Evolutionary conservation across 2,888 invertebrate species (phyloP), one percentile per base, ranked within the genome.

Genomic region (Mesoligia furuncula): DNA sequence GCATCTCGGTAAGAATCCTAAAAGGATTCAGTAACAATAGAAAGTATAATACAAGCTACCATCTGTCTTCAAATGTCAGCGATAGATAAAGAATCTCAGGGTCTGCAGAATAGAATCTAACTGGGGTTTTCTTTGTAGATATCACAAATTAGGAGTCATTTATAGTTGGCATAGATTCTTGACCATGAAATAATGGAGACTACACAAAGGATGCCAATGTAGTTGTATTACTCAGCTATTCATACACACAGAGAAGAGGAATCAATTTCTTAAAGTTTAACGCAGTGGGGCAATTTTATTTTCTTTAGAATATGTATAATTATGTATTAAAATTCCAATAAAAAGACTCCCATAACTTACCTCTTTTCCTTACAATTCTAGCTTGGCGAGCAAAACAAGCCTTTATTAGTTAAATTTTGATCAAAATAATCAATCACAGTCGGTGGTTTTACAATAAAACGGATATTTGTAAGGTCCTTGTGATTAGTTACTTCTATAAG

Each of bases 21-120:
- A 91, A 90, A 88, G 88, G 90, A 90, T 90, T 90, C 85, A 73
- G 75, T 81, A 83, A 92, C 91, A 91, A 92, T 87, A 83, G 85
- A 85, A 86, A 84, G 85, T 83, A 87, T 85, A 88, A 87, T 87
- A 90, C 87, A 79, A 84, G 76, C 72, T 77, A 79, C 86, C 89
- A 90, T 90, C 89, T 89, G 89, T 90, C 90, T 91, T 89, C 81
- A 66, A 87, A 88, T 85, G 88, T 88, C 88, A 88, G 79, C 80
- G 73, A 79, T 85, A 87, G 85, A 88, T 89, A 87, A 88, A 86
- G 76, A 80, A 89, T 87, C 85, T 89, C 78, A 73, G 64, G 31
- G 70, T 73, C 39, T 79, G 68, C 64, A 67, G 69, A 80, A 78
- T 68, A 81, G 78, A 89, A 85, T 85, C 81, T 85, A 82, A 80